Evolutionary conservation across 2,113 vertebrate species (phyloP).

Genomic region (Trochalopteron elliotii): DNA sequence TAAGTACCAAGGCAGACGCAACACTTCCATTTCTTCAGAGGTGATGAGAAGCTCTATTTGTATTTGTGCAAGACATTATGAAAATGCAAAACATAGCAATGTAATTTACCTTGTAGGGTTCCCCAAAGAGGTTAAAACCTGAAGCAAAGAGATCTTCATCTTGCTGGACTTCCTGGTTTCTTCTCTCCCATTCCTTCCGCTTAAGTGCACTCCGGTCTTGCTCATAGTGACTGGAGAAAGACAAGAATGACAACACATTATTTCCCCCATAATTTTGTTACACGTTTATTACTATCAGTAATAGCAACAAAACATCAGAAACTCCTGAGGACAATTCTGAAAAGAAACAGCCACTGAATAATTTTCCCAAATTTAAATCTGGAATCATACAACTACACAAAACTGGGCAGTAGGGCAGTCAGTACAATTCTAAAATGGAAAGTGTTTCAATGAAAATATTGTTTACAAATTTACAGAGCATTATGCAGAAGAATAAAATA

Average conservation of each 20-base stretch:
- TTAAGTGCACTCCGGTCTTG: constrained; percentile 93
- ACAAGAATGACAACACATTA: constrained; percentile 32
- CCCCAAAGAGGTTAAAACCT: constrained; percentile 97
- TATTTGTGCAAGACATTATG: background rate
- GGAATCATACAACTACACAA: background rate
- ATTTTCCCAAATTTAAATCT: background rate
- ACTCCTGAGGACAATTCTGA: background rate
- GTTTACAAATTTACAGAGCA: background rate
- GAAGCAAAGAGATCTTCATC: constrained; percentile 97
- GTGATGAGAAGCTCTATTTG: background rate
- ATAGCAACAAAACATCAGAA: background rate
- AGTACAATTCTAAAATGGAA: background rate
- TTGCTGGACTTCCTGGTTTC: constrained; percentile 97
- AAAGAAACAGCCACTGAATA: background rate
- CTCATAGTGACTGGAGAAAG: constrained; percentile 88
- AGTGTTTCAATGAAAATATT: background rate
- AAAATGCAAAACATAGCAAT: background rate
- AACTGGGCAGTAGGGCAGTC: background rate
- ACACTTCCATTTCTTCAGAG: background rate
- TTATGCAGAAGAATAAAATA: background rate
- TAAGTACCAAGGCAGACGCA: background rate
- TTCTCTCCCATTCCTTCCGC: constrained; percentile 95
- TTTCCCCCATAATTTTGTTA: background rate
- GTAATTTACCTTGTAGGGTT: constrained; percentile 92
- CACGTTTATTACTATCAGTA: background rate